Conservation (phyloP, 2,888 invertebrate genomes). For the Eulithis testata region DNA sequence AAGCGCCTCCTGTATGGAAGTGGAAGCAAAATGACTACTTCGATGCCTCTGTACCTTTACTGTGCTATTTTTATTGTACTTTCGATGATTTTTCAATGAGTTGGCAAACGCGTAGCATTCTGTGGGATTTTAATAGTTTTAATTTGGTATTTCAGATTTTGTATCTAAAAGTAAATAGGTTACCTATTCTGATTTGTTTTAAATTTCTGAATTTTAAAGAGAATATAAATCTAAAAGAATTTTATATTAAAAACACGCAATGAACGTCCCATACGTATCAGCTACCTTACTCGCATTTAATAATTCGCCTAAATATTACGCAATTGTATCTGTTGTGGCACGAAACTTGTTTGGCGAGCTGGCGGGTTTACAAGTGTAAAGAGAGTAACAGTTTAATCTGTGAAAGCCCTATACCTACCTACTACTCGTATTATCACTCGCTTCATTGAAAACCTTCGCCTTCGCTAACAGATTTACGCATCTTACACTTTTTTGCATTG, state of each 20-base stretch:
- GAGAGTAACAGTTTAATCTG: slow-evolving; percentile 41
- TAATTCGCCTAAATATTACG: slow-evolving; percentile 49
- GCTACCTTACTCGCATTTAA: slow-evolving; percentile 34
- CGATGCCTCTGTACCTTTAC: slow-evolving; percentile 20
- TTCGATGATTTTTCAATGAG: background rate
- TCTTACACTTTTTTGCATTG: slow-evolving; percentile 3
- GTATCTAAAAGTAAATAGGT: no score
- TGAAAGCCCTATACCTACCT: slow-evolving; percentile 61
- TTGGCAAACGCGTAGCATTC: background rate
- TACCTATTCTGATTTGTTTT: no score
- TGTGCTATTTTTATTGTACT: slow-evolving; percentile 5
- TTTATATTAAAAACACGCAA: background rate
- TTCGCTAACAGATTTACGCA: background rate
- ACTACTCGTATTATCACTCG: slow-evolving; percentile 29
- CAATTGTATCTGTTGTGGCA: slow-evolving; percentile 52
- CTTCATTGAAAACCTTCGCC: background rate
- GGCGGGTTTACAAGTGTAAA: slow-evolving; percentile 53
- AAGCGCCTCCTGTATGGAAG: slow-evolving; percentile 48
- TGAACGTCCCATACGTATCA: background rate
- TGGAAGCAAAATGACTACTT: slow-evolving; percentile 55
- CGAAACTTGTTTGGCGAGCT: slow-evolving; percentile 64
- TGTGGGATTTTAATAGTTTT: no score
- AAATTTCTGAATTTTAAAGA: no score
- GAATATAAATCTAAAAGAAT: no score
- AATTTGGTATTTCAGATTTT: no score